Conservation (phyloP, 2,113 vertebrate species). For the Anarhynchus alexandrinus region DNA sequence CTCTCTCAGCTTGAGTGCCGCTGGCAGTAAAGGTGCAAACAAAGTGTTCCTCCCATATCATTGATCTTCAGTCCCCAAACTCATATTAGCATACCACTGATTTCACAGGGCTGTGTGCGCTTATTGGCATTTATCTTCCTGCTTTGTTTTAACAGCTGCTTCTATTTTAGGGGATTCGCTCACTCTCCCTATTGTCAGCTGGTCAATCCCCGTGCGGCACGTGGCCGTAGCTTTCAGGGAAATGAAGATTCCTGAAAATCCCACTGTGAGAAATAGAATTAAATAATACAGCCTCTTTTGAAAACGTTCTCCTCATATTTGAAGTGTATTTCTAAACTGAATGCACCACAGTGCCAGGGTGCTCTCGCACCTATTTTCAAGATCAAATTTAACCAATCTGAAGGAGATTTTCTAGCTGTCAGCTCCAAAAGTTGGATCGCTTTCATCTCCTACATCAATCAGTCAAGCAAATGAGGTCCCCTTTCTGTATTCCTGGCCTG, state of each 20-base stretch:
- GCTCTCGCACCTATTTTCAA: not conserved
- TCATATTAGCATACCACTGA: too few relatives aligned
- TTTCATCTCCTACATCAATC: not conserved
- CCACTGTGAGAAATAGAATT: not conserved
- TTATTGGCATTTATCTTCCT: too few relatives aligned
- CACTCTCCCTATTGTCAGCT: too few relatives aligned
- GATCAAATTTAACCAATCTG: not conserved
- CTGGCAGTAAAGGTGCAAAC: too few relatives aligned
- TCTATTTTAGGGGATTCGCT: too few relatives aligned
- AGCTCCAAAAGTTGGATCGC: not conserved
- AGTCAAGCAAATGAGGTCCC: not conserved
- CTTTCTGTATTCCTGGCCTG: not conserved
- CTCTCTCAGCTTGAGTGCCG: too few relatives aligned
- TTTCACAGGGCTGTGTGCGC: too few relatives aligned
- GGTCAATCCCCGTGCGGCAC: too few relatives aligned
- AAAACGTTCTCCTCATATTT: not conserved
- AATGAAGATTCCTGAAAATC: not conserved
- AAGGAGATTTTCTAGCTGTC: not conserved
- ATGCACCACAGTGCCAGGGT: not conserved
- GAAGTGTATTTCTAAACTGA: not conserved
- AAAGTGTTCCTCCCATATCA: too few relatives aligned
- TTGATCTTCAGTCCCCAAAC: too few relatives aligned
- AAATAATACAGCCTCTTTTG: not conserved
- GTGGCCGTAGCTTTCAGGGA: not conserved
- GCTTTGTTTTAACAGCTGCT: too few relatives aligned